Evolutionary conservation across 2,888 invertebrate genomes (phyloP).

Genomic region (Coelopa pilipes): DNA sequence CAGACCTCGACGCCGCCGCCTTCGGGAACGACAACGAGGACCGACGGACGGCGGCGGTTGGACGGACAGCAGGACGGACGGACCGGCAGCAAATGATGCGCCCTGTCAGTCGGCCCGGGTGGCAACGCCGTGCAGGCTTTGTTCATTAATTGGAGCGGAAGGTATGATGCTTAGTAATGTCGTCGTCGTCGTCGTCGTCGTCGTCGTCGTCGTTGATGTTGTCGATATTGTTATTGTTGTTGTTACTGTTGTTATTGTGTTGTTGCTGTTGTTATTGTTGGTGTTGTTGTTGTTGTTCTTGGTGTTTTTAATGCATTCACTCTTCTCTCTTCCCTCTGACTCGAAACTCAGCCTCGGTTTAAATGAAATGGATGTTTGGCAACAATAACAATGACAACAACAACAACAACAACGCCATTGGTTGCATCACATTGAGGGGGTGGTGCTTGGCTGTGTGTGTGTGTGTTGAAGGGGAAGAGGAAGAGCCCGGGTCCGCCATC

Average conservation of each 20-base stretch:
- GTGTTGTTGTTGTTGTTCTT: conserved; percentile 49
- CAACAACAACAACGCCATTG: too few species aligned
- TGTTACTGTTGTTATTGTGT: conserved; percentile 6
- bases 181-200: not conserved
- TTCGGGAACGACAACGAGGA: not conserved
- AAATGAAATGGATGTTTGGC: too few species aligned
- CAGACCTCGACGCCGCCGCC: too few species aligned
- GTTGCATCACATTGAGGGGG: too few species aligned
- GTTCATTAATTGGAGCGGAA: conserved; percentile 42
- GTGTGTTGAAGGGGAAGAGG: too few species aligned
- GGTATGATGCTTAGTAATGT: conserved; percentile 16
- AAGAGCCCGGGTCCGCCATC: too few species aligned
- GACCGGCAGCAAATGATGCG: conserved; percentile 1
- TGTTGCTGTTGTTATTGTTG: conserved; percentile 13
- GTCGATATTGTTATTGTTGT: too few species aligned
- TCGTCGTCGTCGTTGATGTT: not conserved
- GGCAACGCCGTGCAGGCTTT: conserved; percentile 31
- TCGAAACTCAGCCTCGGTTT: too few species aligned
- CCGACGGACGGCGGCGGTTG: not conserved
- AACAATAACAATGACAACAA: too few species aligned
- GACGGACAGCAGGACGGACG: not conserved
- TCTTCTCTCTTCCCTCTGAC: too few species aligned
- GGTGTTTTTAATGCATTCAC: not conserved
- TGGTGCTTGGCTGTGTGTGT: too few species aligned
- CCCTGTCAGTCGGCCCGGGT: conserved; percentile 20